Evolutionary conservation across 2,797 vertebrate species (phyloP).

Genomic region (Melanotaenia maccullochi): DNA sequence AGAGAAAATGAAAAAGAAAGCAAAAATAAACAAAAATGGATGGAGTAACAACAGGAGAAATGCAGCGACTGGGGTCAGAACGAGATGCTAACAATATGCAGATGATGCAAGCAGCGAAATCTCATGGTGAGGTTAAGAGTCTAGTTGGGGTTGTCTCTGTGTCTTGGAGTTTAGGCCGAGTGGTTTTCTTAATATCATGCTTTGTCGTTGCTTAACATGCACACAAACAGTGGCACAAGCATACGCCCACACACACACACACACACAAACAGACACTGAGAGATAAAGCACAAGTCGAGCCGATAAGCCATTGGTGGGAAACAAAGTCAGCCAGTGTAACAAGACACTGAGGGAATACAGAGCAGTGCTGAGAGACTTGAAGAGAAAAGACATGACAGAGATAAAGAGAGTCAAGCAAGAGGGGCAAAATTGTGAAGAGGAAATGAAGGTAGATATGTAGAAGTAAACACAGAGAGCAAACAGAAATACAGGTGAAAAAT

Average conservation of each 20-base stretch:
- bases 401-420: conserved; percentile 56
- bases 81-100: conserved; percentile 61
- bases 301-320: conserved; percentile 67
- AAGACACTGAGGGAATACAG: conserved; percentile 69
- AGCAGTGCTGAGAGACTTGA: conserved; percentile 38
- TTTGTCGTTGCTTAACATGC: conserved; percentile 50
- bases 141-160: conserved; percentile 38
- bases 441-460: conserved; percentile 22
- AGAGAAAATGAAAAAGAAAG: conserved; percentile 28
- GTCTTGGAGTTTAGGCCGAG: conserved; percentile 53
- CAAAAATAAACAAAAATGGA: conserved; percentile 22
- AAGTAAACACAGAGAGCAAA: conserved; percentile 12
- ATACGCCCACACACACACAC: conserved; percentile 26
- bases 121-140: conserved; percentile 43
- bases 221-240: not conserved
- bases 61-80: conserved; percentile 39
- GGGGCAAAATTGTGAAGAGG: conserved; percentile 18
- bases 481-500: conserved; percentile 13
- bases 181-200: conserved; percentile 63
- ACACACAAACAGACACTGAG: conserved; percentile 2
- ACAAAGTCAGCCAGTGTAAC: conserved; percentile 75
- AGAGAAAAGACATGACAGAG: conserved; percentile 54
- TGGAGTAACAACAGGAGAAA: conserved; percentile 29
- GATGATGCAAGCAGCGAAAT: conserved; percentile 69
- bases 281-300: conserved; percentile 55